Evolutionary conservation across 1,140 invertebrate species (phyloP).

Genomic region (Saccostrea glomerata): DNA sequence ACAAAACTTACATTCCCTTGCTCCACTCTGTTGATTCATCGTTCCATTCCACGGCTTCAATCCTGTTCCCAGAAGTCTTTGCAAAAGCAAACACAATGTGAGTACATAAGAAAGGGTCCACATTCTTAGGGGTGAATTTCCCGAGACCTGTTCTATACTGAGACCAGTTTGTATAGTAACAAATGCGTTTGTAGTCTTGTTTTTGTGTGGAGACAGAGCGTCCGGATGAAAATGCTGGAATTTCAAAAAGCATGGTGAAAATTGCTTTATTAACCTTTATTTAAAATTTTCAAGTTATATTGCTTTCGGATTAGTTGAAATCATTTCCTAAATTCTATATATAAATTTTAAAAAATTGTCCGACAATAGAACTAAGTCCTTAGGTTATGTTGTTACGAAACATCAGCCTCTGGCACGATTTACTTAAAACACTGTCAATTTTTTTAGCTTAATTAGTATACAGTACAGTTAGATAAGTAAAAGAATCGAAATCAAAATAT

Average conservation of each 20-base stretch:
- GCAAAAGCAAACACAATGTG: constrained; percentile 91
- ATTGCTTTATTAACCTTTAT: neutral
- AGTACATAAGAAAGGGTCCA: constrained; percentile 88
- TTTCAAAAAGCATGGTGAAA: neutral
- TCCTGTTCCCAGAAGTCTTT: constrained; percentile 81
- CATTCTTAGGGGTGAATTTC: constrained; percentile 83
- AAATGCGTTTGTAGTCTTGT: constrained; percentile 62
- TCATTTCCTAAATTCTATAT: too few species aligned
- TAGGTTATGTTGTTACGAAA: neutral
- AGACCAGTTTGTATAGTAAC: constrained; percentile 78
- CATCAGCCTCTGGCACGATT: neutral
- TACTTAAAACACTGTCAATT: neutral
- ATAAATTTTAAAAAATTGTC: too few species aligned
- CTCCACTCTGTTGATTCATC: constrained; percentile 73
- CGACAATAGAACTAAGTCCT: neutral
- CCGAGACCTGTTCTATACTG: constrained; percentile 70
- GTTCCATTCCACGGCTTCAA: constrained; percentile 75
- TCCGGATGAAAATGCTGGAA: neutral
- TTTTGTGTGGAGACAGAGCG: neutral
- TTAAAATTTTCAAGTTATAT: too few species aligned
- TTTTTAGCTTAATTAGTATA: neutral
- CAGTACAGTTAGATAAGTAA: neutral
- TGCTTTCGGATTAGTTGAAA: too few species aligned
- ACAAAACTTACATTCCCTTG: constrained; percentile 70
- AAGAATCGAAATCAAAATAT: neutral